Evolutionary conservation across 2,888 invertebrate genomes (phyloP).

Genomic region (Dinocampus coccinellae): DNA sequence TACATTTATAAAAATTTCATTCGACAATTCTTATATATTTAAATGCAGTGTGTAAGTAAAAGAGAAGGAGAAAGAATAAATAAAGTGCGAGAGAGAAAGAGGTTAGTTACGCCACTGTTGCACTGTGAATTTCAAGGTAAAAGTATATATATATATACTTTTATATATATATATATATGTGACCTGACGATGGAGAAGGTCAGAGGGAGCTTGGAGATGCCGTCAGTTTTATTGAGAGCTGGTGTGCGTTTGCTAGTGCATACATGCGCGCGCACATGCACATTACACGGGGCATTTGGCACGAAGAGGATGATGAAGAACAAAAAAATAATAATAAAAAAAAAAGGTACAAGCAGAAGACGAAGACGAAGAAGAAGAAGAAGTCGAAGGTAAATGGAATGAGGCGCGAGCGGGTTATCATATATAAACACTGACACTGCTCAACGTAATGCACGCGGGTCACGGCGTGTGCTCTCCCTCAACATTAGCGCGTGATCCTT

Average conservation of each 20-base stretch:
- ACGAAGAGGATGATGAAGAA: constrained; percentile 43
- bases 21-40: not conserved
- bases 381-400: constrained; percentile 16
- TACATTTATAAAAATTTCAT: not conserved
- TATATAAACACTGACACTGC: not conserved
- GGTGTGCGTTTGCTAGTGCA: constrained; percentile 44
- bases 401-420: not conserved
- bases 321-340: no score
- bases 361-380: constrained; percentile 37
- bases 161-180: constrained; percentile 25
- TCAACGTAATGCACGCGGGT: constrained; percentile 12
- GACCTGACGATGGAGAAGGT: constrained; percentile 46
- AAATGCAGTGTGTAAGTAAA: not conserved
- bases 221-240: constrained; percentile 46
- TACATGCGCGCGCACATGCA: constrained; percentile 48
- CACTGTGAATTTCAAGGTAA: constrained; percentile 18
- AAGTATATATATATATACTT: constrained; percentile 10
- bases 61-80: no score
- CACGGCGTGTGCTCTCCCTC: not conserved
- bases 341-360: constrained; percentile 50
- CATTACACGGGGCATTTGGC: constrained; percentile 52
- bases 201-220: constrained; percentile 56
- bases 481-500: not conserved
- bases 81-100: constrained; percentile 10
- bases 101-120: constrained; percentile 28